Conservation (phyloP, 2,888 invertebrate genomes). For the Lycaena phlaeas region DNA sequence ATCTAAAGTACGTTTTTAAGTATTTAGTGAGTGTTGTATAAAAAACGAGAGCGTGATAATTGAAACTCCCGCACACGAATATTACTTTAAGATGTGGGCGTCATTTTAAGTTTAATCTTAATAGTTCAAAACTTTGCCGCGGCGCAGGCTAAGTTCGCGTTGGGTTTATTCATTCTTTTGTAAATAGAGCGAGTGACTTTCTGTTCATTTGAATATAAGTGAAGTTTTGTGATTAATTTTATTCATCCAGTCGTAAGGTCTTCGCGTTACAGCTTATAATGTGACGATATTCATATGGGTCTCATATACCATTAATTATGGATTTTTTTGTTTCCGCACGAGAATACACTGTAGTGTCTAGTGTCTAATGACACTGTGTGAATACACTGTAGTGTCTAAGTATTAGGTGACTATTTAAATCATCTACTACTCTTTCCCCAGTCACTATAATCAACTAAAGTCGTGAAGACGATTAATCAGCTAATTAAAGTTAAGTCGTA, state of each 20-base stretch:
- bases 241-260: no score
- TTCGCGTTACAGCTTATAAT: not conserved
- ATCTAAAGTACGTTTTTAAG: constrained; percentile 17
- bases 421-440: no score
- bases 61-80: constrained; percentile 23
- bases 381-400: no score
- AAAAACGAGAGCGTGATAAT: constrained; percentile 19
- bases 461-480: no score
- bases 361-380: no score
- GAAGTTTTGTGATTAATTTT: not conserved
- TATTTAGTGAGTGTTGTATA: constrained; percentile 19
- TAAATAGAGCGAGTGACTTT: not conserved
- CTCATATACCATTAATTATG: no score
- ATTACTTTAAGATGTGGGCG: constrained; percentile 27
- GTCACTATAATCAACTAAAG: no score
- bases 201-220: constrained; percentile 3
- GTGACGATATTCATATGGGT: no score
- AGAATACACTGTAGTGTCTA: no score
- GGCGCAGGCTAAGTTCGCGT: constrained; percentile 1
- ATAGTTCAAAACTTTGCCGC: not conserved
- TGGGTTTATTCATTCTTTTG: not conserved
- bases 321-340: no score
- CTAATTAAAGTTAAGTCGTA: no score
- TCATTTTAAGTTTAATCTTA: constrained; percentile 8
- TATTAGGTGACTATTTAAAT: no score